phyloP scores from a whole-genome alignment of 2,797 vertebrate genomes.

The Clarias platycephalus region DNA sequence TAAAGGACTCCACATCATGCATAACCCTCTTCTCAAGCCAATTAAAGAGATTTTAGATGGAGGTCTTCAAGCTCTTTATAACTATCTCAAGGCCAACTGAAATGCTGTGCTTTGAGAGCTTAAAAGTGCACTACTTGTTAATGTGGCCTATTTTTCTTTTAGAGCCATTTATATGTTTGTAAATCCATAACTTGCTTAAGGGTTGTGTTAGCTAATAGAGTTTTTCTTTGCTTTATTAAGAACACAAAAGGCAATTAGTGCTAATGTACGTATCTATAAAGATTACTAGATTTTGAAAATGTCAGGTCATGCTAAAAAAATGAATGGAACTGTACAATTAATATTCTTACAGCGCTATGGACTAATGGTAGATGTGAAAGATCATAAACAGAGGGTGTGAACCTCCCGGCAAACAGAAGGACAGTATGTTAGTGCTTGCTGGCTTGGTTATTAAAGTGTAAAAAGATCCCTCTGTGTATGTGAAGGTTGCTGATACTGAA shows the following conservation, averaged over 20 bases:
- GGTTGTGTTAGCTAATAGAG: not conserved
- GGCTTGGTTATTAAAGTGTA: slow-evolving; percentile 42
- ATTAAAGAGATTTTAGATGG: slow-evolving; percentile 83
- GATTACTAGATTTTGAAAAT: not conserved
- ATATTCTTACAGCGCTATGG: not conserved
- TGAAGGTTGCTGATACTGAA: slow-evolving; percentile 50
- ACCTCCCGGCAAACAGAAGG: not conserved
- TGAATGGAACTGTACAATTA: not conserved
- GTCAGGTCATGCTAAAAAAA: not conserved
- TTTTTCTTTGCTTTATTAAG: not conserved
- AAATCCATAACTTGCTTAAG: not conserved
- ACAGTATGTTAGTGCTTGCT: slow-evolving; percentile 23
- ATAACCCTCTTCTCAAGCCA: slow-evolving; percentile 86
- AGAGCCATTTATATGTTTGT: not conserved
- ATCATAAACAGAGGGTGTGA: not conserved
- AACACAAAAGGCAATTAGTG: not conserved
- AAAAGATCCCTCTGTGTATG: slow-evolving; percentile 36
- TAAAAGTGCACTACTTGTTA: not conserved
- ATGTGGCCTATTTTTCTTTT: not conserved
- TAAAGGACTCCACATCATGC: slow-evolving; percentile 87
- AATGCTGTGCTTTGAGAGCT: not conserved
- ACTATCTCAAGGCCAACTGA: slow-evolving; percentile 65
- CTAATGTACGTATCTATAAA: not conserved
- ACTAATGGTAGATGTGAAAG: not conserved
- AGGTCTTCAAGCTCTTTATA: slow-evolving; percentile 74